Evolutionary conservation across 2,888 invertebrate genomes (phyloP).

Genomic region (Drosophila atroscutellata): DNA sequence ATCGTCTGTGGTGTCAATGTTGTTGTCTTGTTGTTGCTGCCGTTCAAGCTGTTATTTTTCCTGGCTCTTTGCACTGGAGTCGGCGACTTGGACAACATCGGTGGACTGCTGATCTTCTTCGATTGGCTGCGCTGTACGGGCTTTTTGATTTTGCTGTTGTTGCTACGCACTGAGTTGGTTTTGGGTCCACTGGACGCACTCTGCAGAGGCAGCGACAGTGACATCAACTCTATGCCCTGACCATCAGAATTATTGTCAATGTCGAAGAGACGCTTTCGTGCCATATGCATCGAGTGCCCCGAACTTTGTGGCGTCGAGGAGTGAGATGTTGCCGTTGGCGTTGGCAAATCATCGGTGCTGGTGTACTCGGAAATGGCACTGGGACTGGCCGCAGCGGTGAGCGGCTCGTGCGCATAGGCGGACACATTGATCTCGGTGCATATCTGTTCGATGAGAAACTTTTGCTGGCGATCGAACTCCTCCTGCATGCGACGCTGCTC

Average conservation of each 20-base stretch:
- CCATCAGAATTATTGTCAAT: slow-evolving; percentile 16
- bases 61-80: slow-evolving; percentile 1
- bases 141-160: slow-evolving; percentile 22
- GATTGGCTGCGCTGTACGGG: slow-evolving; percentile 12
- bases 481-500: slow-evolving; percentile 88
- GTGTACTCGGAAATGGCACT: slow-evolving; percentile 49
- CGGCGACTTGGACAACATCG: slow-evolving; percentile 9
- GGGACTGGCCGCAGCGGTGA: slow-evolving; percentile 1
- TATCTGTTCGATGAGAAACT: slow-evolving; percentile 85
- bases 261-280: slow-evolving; percentile 58
- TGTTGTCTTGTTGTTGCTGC: slow-evolving; percentile 8
- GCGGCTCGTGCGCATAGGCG: slow-evolving; percentile 32
- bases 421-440: slow-evolving; percentile 69
- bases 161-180: slow-evolving; percentile 27
- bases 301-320: slow-evolving; percentile 31
- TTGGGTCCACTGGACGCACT: slow-evolving; percentile 44
- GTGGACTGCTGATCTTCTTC: slow-evolving; percentile 4
- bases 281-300: slow-evolving; percentile 14
- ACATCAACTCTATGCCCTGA: background rate
- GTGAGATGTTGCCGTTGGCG: slow-evolving; percentile 1
- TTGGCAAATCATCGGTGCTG: slow-evolving; percentile 58
- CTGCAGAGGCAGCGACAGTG: slow-evolving; percentile 3
- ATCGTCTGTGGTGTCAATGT: background rate
- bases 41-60: slow-evolving; percentile 1
- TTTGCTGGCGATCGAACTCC: slow-evolving; percentile 89